Conservation (phyloP, 2,797 vertebrate species). For the Sebastes matsubarae region DNA sequence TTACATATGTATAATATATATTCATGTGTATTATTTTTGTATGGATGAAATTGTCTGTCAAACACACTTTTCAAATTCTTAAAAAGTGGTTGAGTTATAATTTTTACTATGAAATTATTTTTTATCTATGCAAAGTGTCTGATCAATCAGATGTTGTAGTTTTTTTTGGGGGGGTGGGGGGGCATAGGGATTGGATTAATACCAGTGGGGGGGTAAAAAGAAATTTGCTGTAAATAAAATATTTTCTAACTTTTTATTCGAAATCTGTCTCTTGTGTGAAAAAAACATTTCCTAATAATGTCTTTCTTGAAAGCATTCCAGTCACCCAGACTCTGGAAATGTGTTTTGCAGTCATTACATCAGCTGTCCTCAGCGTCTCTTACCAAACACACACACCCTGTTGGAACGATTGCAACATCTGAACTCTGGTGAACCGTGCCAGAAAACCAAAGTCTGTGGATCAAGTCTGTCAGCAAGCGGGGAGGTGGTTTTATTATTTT, state of each 20-base stretch:
- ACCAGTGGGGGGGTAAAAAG: neutral
- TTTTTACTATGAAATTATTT: conserved; percentile 59
- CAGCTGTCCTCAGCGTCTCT: conserved; percentile 67
- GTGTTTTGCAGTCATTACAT: conserved; percentile 74
- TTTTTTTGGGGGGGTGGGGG: neutral
- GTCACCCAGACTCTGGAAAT: conserved; percentile 52
- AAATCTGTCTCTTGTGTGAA: conserved; percentile 30
- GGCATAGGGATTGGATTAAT: conserved; percentile 30
- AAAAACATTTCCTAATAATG: conserved; percentile 28
- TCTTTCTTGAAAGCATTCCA: conserved; percentile 32
- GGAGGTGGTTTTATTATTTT: conserved; percentile 11
- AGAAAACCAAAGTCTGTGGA: conserved; percentile 62
- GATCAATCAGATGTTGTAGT: conserved; percentile 16
- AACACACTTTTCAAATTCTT: conserved; percentile 33
- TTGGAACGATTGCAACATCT: conserved; percentile 76
- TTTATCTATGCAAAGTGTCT: conserved; percentile 40
- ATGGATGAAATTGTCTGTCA: conserved; percentile 29
- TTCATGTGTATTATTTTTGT: conserved; percentile 43
- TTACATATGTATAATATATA: conserved; percentile 54
- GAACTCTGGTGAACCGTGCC: conserved; percentile 70
- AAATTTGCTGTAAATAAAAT: conserved; percentile 81
- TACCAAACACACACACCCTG: conserved; percentile 71
- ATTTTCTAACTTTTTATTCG: conserved; percentile 77
- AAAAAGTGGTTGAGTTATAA: conserved; percentile 35
- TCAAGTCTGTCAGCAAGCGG: conserved; percentile 12